A percentile compares a stretch with the other conserved stretches of the same genome.
Evolutionary conservation across 2,797 vertebrate species (phyloP).

Genomic region (Cryptoblepharus egeriae): DNA sequence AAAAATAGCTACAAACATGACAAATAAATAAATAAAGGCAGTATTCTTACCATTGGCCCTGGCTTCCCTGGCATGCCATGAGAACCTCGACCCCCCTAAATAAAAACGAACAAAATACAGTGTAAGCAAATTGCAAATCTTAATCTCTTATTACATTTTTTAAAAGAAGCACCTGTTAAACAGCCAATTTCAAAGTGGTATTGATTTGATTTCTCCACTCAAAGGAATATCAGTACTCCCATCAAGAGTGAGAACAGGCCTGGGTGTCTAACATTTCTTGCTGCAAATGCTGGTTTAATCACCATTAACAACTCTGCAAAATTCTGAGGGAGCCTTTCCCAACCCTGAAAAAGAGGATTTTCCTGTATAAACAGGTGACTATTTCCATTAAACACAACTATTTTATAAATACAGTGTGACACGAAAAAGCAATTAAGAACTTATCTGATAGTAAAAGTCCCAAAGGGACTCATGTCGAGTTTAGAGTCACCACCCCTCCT

Average conservation of each 20-base stretch:
- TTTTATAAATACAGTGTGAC: background rate
- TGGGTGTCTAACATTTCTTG: no score
- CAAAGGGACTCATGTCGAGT: no score
- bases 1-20: accelerated
- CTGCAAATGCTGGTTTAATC: no score
- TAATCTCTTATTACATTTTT: background rate
- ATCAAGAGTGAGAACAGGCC: no score
- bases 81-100: constrained; percentile 88
- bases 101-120: background rate
- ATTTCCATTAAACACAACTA: background rate
- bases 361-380: background rate
- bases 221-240: no score
- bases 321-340: no score
- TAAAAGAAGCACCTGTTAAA: background rate
- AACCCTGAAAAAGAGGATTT: no score
- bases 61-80: constrained; percentile 91
- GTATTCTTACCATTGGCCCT: constrained; percentile 87
- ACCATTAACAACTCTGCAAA: no score
- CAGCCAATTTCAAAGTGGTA: background rate
- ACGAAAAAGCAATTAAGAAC: background rate
- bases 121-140: background rate
- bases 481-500: no score
- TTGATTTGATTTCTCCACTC: no score
- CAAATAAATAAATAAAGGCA: background rate
- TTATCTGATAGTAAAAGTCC: background rate